Evolutionary conservation across 2,888 invertebrate species (phyloP), one percentile per base, ranked within the genome.

Genomic region (Syritta pipiens): DNA sequence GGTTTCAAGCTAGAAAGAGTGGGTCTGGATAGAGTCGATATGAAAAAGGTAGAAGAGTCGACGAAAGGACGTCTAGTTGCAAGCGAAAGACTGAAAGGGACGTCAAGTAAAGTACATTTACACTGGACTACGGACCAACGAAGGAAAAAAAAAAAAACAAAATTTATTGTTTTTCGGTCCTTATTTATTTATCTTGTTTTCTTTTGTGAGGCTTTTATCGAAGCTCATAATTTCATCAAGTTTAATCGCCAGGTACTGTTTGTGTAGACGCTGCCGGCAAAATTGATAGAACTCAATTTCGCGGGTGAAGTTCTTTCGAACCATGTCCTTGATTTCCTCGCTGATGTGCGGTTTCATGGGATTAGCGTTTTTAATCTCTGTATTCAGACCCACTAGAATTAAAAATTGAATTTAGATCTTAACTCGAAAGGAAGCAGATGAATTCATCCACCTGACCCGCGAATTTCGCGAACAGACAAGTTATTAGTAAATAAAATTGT

Each of bases 201-300:
- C 44, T 44, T 63, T 72, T 7, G n/a, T 4, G 10, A 79, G 37
- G 26, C 44, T 68, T 14, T 68, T 67, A 24, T 79, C 79, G 9
- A 62, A 67, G 28, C 35, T 49, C 42, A 74, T 74, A 46, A 79
- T 49, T 57, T 87, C 84, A 9, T 85, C 82, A 6, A 87, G 81
- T 65, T 85, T 91, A 0, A 95, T 87, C 0, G 96, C 95, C 57
- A 93, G 89, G 71, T 94, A 91, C 84, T 96, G 96, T 86, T 93
- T 91, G 84, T 96, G 93, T 14, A 97, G 90, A 83, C 96, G 91
- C 86, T 96, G 96, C 82, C 93, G 93, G 87, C 96, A 96, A 87
- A 96, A 97, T 85, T 96, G 94, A 88, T 96, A 97, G 88, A 97
- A 96, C 85, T 97, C 96, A n/a, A 96, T 95, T 89, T 97, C 96